These are phyloP conservation scores for Leptopilina boulardi DNA, from an alignment of 1,140 invertebrate species.

Conservation along the genomic window DNA sequence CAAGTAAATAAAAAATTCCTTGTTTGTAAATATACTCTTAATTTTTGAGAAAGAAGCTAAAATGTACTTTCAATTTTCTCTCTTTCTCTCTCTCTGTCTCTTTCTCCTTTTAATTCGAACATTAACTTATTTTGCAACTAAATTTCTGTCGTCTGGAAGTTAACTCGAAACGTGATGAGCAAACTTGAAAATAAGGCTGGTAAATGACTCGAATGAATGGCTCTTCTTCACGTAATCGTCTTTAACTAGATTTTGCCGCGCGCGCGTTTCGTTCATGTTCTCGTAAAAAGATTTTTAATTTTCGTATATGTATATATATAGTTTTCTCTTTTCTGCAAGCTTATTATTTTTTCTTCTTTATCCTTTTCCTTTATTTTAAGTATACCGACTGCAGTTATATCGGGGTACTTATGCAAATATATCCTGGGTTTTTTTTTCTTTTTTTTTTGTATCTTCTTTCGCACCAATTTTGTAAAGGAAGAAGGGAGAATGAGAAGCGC, in stretches of 20 bases:
- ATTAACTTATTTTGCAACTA: slow-evolving; percentile 13
- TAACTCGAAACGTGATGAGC: slow-evolving; percentile 20
- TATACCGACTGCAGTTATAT: background rate
- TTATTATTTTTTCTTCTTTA: background rate
- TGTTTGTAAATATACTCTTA: no score
- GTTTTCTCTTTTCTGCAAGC: background rate
- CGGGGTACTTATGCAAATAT: slow-evolving; percentile 20
- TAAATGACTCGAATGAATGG: slow-evolving; percentile 20
- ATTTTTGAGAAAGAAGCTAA: no score
- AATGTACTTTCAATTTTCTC: no score
- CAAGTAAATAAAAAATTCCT: no score
- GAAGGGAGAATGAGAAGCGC: background rate
- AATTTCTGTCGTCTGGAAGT: background rate
- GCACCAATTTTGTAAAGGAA: background rate
- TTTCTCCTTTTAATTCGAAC: background rate
- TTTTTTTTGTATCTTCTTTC: background rate
- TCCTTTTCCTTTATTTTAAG: background rate
- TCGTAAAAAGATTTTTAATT: background rate
- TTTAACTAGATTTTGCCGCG: background rate
- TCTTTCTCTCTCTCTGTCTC: background rate
- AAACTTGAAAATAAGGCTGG: slow-evolving; percentile 20
- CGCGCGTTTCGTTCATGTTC: background rate
- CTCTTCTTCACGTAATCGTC: background rate
- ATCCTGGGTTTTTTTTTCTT: background rate
- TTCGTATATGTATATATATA: background rate